Percentiles rank a stretch among this genome's conserved stretches.
These are phyloP conservation scores for Sebastes cheni DNA, from an alignment of 2,797 vertebrate species.

Conservation along the genomic window DNA sequence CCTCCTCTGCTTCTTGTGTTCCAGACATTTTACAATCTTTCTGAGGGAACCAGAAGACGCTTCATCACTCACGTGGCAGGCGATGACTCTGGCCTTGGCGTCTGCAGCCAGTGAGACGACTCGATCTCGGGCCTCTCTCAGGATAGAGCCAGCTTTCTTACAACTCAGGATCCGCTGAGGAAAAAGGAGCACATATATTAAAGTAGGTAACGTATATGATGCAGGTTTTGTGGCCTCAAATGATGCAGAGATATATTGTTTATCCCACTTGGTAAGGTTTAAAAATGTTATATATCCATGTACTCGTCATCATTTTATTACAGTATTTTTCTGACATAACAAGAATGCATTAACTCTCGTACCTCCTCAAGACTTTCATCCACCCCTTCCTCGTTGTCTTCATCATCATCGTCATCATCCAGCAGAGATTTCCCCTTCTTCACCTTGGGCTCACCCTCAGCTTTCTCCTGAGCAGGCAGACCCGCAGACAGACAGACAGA, in stretches of 20 bases:
- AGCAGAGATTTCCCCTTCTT: constrained; percentile 87
- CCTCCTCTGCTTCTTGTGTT: background rate
- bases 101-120: constrained; percentile 89
- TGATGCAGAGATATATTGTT: rapidly evolving
- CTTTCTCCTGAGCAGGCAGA: constrained; percentile 77
- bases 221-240: background rate
- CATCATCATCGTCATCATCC: constrained; percentile 49
- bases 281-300: background rate
- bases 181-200: background rate
- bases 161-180: constrained; percentile 88
- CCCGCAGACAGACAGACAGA: background rate
- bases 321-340: background rate
- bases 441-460: constrained; percentile 84
- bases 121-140: constrained; percentile 91
- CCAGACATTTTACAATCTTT: background rate
- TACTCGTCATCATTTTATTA: background rate
- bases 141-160: constrained; percentile 89
- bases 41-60: rapidly evolving
- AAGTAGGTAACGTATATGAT: background rate
- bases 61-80: constrained; percentile 90
- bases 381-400: constrained; percentile 58
- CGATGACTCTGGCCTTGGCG: constrained; percentile 84
- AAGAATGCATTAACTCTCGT: background rate
- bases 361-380: constrained; percentile 84
- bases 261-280: background rate